A percentile compares a stretch with the other conserved stretches of the same genome.
phyloP scores from a whole-genome alignment of 2,797 vertebrate genomes.

The Gephyroberyx darwinii region DNA sequence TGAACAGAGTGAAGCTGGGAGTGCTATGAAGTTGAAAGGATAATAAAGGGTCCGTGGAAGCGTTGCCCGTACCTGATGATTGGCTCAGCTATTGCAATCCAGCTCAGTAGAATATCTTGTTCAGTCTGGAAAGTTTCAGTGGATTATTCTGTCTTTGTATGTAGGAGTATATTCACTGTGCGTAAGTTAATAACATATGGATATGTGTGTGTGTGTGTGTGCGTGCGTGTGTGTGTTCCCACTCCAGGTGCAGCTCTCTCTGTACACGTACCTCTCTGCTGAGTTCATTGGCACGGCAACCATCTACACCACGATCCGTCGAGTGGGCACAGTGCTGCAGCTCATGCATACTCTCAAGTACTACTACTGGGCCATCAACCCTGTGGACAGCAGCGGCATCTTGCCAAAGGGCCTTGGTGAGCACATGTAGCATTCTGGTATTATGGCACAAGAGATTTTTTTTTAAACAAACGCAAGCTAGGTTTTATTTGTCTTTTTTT shows the following conservation, averaged over 20 bases:
- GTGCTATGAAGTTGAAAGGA: conserved; percentile 50
- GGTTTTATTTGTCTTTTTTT: neutral
- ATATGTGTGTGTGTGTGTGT: conserved; percentile 3
- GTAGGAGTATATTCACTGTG: neutral
- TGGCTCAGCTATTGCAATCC: conserved; percentile 25
- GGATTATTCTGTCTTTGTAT: conserved; percentile 8
- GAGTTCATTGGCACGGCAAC: conserved; percentile 94
- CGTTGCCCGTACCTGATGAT: conserved; percentile 27
- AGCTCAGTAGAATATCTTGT: conserved; percentile 1
- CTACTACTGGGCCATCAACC: conserved; percentile 95
- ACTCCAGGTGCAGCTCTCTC: conserved; percentile 88
- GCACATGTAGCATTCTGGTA: conserved; percentile 29
- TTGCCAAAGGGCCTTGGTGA: conserved; percentile 90
- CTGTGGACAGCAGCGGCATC: conserved; percentile 89
- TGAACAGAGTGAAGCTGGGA: conserved; percentile 47
- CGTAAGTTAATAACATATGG: conserved; percentile 10
- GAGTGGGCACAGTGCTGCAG: conserved; percentile 93
- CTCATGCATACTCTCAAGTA: conserved; percentile 95
- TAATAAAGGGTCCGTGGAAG: conserved; percentile 48
- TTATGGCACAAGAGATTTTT: neutral
- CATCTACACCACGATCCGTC: conserved; percentile 92
- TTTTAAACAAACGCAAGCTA: neutral
- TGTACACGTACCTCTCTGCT: conserved; percentile 94
- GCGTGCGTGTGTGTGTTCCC: conserved; percentile 24
- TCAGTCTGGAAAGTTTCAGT: neutral